These are phyloP conservation scores for Noctua fimbriata DNA, from an alignment of 2,888 invertebrate genomes.

Conservation along the genomic window DNA sequence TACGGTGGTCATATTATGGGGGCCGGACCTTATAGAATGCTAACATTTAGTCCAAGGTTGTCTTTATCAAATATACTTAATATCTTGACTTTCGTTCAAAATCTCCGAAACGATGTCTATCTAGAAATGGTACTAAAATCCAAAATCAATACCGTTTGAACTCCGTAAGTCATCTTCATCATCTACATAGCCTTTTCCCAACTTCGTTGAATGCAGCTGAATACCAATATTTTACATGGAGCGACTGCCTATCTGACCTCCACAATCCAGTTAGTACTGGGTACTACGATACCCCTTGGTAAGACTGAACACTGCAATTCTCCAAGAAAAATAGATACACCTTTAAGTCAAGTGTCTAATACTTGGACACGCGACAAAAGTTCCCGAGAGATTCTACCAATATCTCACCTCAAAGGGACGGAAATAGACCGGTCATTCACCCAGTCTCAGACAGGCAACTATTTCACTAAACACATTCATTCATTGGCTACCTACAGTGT, in stretches of 20 bases:
- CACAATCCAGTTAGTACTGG: background rate
- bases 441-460: constrained; percentile 36
- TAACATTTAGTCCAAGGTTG: background rate
- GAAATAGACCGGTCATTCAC: constrained; percentile 69
- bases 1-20: too few relatives aligned
- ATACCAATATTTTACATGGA: background rate
- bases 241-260: background rate
- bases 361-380: constrained; percentile 62
- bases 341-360: constrained; percentile 32
- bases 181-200: background rate
- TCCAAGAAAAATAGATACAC: constrained; percentile 30
- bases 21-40: too few relatives aligned
- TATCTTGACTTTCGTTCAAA: background rate
- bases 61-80: background rate
- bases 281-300: background rate
- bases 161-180: background rate
- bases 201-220: background rate
- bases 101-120: background rate
- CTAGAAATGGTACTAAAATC: background rate
- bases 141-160: background rate
- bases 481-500: constrained; percentile 42
- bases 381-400: constrained; percentile 50
- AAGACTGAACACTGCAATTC: background rate
- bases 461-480: constrained; percentile 55
- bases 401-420: constrained; percentile 68